Conservation (phyloP, 23 tunicate species). For the Halocynthia aurantium region DNA sequence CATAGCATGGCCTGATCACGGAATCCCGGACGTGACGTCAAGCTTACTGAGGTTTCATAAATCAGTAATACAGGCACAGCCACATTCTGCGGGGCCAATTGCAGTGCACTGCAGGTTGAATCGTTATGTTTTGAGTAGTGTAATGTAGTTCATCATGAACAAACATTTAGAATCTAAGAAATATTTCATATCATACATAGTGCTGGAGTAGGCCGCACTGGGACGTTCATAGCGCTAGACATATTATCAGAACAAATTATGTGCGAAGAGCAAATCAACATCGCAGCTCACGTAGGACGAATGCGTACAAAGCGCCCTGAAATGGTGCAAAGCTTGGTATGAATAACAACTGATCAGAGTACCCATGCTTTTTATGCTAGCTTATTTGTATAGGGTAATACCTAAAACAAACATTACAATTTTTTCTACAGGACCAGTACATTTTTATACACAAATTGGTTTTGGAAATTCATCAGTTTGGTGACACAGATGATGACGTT, state of each 20-base stretch:
- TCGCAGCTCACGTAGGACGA: neutral
- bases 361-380: too few relatives aligned
- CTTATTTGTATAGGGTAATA: too few relatives aligned
- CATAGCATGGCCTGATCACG: too few relatives aligned
- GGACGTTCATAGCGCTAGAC: slow-evolving; percentile 18
- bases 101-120: too few relatives aligned
- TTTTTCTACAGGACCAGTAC: slow-evolving; percentile 36
- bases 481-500: slow-evolving; percentile 35
- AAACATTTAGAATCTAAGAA: too few relatives aligned
- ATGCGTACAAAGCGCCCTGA: slow-evolving; percentile 20
- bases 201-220: slow-evolving; percentile 32
- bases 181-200: neutral
- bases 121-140: too few relatives aligned
- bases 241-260: slow-evolving; percentile 6
- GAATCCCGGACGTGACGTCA: too few relatives aligned
- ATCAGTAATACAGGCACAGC: too few relatives aligned
- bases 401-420: too few relatives aligned
- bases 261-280: slow-evolving; percentile 1
- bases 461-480: slow-evolving; percentile 34
- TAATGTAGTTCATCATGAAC: too few relatives aligned
- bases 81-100: too few relatives aligned
- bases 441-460: slow-evolving; percentile 54
- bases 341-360: neutral
- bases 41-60: too few relatives aligned
- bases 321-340: slow-evolving; percentile 25